phyloP scores from a whole-genome alignment of 2,797 vertebrate genomes.

The Nannoperca australis region DNA sequence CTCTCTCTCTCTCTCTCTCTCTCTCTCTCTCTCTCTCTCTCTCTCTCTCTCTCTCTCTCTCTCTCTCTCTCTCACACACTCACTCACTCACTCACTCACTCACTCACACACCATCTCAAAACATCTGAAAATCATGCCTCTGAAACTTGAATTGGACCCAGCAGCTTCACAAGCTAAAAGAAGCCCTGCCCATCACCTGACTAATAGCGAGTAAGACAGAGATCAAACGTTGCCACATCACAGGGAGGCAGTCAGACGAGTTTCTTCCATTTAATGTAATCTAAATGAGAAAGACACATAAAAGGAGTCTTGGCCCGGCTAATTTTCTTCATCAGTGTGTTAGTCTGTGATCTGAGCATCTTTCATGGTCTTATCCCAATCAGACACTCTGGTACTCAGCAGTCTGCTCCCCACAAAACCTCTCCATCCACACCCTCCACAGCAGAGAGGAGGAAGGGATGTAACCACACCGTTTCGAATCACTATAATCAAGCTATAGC shows the following conservation, averaged over 20 bases:
- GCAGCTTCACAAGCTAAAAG: slow-evolving; percentile 47
- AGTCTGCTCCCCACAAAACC: slow-evolving; percentile 55
- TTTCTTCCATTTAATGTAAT: slow-evolving; percentile 80
- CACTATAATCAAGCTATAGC: background rate
- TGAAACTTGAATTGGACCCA: slow-evolving; percentile 25
- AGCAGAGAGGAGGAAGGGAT: slow-evolving; percentile 8
- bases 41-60: too few relatives aligned
- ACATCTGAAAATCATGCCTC: slow-evolving; percentile 15
- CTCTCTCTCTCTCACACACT: too few relatives aligned
- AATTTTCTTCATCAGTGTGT: slow-evolving; percentile 79
- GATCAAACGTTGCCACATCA: slow-evolving; percentile 80
- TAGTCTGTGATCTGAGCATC: slow-evolving; percentile 79
- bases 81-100: too few relatives aligned
- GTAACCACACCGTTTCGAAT: background rate
- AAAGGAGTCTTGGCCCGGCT: slow-evolving; percentile 73
- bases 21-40: too few relatives aligned
- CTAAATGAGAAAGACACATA: slow-evolving; percentile 82
- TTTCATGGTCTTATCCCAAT: slow-evolving; percentile 82
- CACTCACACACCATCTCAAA: slow-evolving; percentile 1
- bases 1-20: too few relatives aligned
- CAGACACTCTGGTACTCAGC: slow-evolving; percentile 61
- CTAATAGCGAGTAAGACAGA: slow-evolving; percentile 68
- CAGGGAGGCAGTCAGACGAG: slow-evolving; percentile 59
- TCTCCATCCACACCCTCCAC: slow-evolving; percentile 25
- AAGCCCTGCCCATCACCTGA: slow-evolving; percentile 68